Evolutionary conservation across 2,113 vertebrate genomes (phyloP), one percentile per base, ranked within the genome.

Genomic region (Tragelaphus strepsiceros): DNA sequence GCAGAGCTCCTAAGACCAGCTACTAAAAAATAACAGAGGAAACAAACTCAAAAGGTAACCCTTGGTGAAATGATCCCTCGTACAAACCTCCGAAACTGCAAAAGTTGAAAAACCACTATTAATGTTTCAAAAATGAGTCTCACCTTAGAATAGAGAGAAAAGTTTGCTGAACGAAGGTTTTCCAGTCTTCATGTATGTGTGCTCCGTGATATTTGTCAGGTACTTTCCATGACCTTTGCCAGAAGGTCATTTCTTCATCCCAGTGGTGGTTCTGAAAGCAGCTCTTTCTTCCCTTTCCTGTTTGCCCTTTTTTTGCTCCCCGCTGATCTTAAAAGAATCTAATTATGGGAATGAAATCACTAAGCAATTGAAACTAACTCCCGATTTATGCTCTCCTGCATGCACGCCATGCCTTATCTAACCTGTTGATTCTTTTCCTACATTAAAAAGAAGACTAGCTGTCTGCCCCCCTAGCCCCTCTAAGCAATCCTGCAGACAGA

Each of bases 241-340:
- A 7, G 4, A 6, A 11, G 32, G n/a, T 28, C 35, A 5, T 0
- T 1, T 56, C 5, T 30, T 67, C 46, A 5, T 53, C 30, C 21
- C 8, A 15, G 5, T 1, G 16, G 7, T 7, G 17, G 58, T 12
- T 35, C 30, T 80, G 26, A 78, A 78, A 28, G 39, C 74, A 78
- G 74, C 24, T 28, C 24, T 28, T 15, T 78, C 14, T 26, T 43
- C 74, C 22, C 74, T 15, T 77, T 15, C 39, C 24, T 46, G 74
- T 77, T 28, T 77, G 74, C 39, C 39, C 24, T 15, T 28, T 77
- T 77, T 77, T 15, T 28, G 12, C 24, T 78, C 39, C 24, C 13
- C 24, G 7, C 39, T 43, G 15, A 77, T 43, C 13, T 77, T 67
- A 67, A 67, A n/a, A n/a, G 64, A 35, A 67, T 67, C 64, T 35